Base-by-base conservation (phyloP, 2,797 vertebrate genomes). In the Mormyrops attenuatus region DNA sequence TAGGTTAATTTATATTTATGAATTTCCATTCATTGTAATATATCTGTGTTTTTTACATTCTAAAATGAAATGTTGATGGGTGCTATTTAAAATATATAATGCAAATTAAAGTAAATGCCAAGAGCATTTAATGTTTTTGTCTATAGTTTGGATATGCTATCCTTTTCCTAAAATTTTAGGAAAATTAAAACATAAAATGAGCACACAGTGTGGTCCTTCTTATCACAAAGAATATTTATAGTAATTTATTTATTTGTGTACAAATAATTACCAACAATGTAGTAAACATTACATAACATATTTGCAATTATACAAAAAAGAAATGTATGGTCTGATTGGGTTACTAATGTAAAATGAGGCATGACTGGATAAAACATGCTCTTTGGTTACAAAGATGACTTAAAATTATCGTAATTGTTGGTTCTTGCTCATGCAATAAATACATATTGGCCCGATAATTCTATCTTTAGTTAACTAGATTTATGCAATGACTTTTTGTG, bases 211-310 rank as follows among this genome's bases (percentile, higher is more conserved):
- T 90, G 92, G 92, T 89, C 85, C 88, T 90, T 89, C 80, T 91
- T 90, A 92, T 91, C 90, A 91, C 90, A 91, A 89, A 86, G 91
- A 91, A 90, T 91, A 90, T 91, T 90, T 90, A 90, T 89, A 91
- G 85, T 86, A 90, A 89, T 73, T 89, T 85, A 57, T 50, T 89
- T 80, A 66, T 87, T 89, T 89, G 90, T 86, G 89, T 90, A 89
- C 92, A 91, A 91, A 91, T 91, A 90, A 91, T 93, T 91, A 90
- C 87, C 91, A 92, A 91, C 87, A 92, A 92, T 92, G 92, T 91
- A 91, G 91, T 91, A 63, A 63, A 89, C 90, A 88, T 90, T 90
- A 93, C 92, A 93, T 90, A 92, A 89, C 77, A 86, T 80, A 91
- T 90, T 89, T 90, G 90, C 66, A 90, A 89, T 88, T 91, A 89